Conservation (phyloP, 2,888 invertebrate species). For the Ophion ellenae region DNA sequence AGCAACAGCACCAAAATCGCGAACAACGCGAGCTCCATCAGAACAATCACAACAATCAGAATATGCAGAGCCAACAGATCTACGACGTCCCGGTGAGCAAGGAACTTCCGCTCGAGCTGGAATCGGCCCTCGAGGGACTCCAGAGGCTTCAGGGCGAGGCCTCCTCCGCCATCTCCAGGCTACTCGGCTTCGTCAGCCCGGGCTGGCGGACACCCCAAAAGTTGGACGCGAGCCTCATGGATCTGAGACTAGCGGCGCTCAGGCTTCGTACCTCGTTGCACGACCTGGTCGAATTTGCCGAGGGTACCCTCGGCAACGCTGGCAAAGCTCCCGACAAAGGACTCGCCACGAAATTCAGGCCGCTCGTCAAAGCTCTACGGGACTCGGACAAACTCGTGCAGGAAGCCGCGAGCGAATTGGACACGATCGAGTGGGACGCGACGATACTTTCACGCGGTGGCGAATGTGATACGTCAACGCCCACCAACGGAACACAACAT, state of each 20-base stretch:
- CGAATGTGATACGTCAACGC: conserved; percentile 82
- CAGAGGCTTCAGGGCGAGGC: conserved; percentile 92
- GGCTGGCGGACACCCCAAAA: conserved; percentile 93
- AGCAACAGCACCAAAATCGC: conserved; percentile 61
- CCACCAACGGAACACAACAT: conserved; percentile 85
- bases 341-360: conserved; percentile 89
- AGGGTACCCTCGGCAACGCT: conserved; percentile 94
- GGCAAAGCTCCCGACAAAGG: conserved; percentile 92
- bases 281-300: conserved; percentile 95
- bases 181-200: conserved; percentile 91
- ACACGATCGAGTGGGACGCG: conserved; percentile 91
- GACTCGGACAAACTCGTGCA: conserved; percentile 92
- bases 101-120: conserved; percentile 90
- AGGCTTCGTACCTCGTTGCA: conserved; percentile 92
- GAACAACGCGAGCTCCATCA: conserved; percentile 66
- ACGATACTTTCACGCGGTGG: conserved; percentile 86
- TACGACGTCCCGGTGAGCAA: conserved; percentile 88
- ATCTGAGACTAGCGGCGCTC: conserved; percentile 92
- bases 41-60: conserved; percentile 64
- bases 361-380: conserved; percentile 91
- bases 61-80: conserved; percentile 80
- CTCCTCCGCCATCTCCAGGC: conserved; percentile 91
- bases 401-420: conserved; percentile 90
- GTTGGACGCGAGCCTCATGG: conserved; percentile 91
- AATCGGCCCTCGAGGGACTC: conserved; percentile 90